Evolutionary conservation across 2,797 vertebrate genomes (phyloP), one percentile per base, ranked within the genome.

Genomic region (Amblyraja radiata): DNA sequence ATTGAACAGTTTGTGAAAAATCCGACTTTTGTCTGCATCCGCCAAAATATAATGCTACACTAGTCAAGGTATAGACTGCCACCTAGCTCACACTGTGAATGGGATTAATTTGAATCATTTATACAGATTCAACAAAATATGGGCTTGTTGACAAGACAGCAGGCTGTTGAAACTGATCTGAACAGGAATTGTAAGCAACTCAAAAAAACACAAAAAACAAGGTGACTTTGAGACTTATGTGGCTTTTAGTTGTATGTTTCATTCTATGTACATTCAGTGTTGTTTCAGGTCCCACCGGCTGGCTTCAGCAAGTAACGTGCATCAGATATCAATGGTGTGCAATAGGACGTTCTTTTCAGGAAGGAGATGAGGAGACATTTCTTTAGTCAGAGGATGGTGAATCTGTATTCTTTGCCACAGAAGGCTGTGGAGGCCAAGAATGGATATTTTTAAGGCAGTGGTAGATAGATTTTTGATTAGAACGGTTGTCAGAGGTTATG

Each of bases 11-110:
- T 32, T 32, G 32, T 32, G 32, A 32, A 32, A 32, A 32, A 32
- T 32, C 32, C 32, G 32, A 32, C 32, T 32, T 32, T 32, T 32
- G 32, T 32, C 32, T 32, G 32, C 32, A 32, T 32, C 32, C 32
- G 32, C 32, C 32, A 32, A 32, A 32, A 32, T 68, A 68, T 68
- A 68, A 16, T 11, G 10, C 3, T 16, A 68, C 16, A 14, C 39
- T 76, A 76, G 25, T 74, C 76, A 58, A 74, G 65, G 90, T 14
- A 23, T 74, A 92, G 90, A 92, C 90, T 92, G 90, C 90, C 90
- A 92, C 90, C 90, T 73, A 92, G 90, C 90, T 73, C 74, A 71
- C 71, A 76, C 11, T 54, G 71, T n/a, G 73, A 74, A 54, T 28
- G 36, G 71, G 39, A 92, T 4, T 76, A 7, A 76, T 28, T n/a